phyloP scores from a whole-genome alignment of 1,140 invertebrate genomes.

The Bombus vancouverensis region DNA sequence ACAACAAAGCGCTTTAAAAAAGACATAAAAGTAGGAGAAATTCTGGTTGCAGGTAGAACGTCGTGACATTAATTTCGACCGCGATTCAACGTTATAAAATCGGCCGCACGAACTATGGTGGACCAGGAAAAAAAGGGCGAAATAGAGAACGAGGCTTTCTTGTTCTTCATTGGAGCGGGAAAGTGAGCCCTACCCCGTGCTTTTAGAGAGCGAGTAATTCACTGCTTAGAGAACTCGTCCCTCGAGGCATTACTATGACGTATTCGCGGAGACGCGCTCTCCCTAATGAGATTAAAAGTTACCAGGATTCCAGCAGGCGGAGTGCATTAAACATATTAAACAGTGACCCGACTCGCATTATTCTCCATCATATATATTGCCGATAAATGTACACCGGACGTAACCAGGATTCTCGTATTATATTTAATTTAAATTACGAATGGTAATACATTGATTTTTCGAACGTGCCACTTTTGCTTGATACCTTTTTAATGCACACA shows the following conservation, averaged over 20 bases:
- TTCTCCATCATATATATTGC: not conserved
- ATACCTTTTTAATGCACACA: not conserved
- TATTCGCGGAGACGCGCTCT: not conserved
- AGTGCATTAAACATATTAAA: slow-evolving; percentile 45
- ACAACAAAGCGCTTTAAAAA: not conserved
- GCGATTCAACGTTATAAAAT: not conserved
- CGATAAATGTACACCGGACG: not conserved
- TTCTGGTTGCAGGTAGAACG: too few relatives aligned
- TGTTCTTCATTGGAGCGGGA: not conserved
- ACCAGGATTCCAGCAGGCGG: not conserved
- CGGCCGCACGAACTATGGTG: not conserved
- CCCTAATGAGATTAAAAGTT: slow-evolving; percentile 39
- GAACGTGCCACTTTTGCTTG: not conserved
- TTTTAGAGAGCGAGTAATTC: slow-evolving; percentile 11
- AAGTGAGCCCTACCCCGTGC: not conserved
- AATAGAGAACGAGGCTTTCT: not conserved
- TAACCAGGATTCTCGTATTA: not conserved
- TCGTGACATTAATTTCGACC: not conserved
- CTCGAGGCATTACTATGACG: not conserved
- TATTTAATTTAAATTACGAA: slow-evolving; percentile 5
- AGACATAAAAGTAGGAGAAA: not conserved
- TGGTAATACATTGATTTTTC: not conserved
- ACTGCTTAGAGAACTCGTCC: not conserved
- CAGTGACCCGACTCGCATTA: not conserved
- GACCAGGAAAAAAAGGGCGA: not conserved